Conservation (phyloP, 2,888 invertebrate species). For the Microplitis manilae region DNA sequence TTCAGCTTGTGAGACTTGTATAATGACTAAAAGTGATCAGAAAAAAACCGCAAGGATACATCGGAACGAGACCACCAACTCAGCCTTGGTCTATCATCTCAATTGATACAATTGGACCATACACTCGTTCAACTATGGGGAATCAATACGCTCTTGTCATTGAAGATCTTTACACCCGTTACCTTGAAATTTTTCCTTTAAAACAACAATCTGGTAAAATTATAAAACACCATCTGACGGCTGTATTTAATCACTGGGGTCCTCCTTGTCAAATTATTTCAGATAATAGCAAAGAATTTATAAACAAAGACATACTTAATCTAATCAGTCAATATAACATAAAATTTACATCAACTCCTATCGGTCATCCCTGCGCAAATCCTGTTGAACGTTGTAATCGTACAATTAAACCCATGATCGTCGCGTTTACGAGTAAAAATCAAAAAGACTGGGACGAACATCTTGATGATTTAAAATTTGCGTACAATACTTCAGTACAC, state of each 20-base stretch:
- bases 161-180: conserved; percentile 17
- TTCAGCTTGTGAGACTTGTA: conserved; percentile 38
- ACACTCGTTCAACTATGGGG: not conserved
- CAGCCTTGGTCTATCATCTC: conserved; percentile 25
- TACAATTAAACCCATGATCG: conserved; percentile 44
- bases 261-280: conserved; percentile 17
- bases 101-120: conserved; percentile 15
- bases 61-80: not conserved
- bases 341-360: conserved; percentile 30
- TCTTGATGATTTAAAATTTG: conserved; percentile 37
- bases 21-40: not conserved
- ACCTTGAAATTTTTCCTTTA: conserved; percentile 28
- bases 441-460: conserved; percentile 42
- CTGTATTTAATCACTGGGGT: conserved; percentile 22
- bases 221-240: not conserved
- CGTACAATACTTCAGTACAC: conserved; percentile 43
- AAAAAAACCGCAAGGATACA: not conserved
- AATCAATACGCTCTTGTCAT: not conserved
- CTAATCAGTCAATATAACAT: conserved; percentile 19
- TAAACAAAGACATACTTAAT: conserved; percentile 28
- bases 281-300: conserved; percentile 34
- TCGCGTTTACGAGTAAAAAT: conserved; percentile 24
- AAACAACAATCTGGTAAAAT: conserved; percentile 16
- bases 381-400: conserved; percentile 42
- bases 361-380: conserved; percentile 40